phyloP scores from a whole-genome alignment of 2,113 vertebrate genomes.

The Hippocampus guttulatus region DNA sequence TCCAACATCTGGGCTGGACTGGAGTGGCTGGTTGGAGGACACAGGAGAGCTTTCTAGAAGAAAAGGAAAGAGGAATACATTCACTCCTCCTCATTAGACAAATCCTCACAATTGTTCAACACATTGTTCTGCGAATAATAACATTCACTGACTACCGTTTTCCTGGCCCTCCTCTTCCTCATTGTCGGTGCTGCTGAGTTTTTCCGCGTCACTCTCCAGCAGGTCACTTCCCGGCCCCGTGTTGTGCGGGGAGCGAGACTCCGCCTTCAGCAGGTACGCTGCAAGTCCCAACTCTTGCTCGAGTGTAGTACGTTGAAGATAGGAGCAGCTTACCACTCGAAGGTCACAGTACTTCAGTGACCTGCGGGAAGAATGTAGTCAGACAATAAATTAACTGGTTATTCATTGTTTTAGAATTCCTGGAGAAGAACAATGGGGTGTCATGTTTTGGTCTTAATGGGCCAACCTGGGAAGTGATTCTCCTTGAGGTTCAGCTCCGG shows the following conservation, averaged over 20 bases:
- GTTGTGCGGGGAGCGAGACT: constrained; percentile 65
- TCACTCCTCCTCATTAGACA: too few relatives aligned
- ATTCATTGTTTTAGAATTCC: not conserved
- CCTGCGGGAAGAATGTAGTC: constrained; percentile 60
- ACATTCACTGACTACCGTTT: not conserved
- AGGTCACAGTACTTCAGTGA: constrained; percentile 95
- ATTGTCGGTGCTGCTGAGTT: constrained; percentile 90
- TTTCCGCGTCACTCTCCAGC: constrained; percentile 89
- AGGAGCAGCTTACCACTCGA: constrained; percentile 87
- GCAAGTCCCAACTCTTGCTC: constrained; percentile 96
- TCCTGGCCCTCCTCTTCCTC: constrained; percentile 83
- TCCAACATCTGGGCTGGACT: constrained; percentile 37
- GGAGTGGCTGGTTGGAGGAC: constrained; percentile 44
- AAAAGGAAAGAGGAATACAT: constrained; percentile 14
- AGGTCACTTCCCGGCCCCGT: constrained; percentile 73
- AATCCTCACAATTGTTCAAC: not conserved
- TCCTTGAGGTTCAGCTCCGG: constrained; percentile 88
- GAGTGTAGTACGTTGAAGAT: constrained; percentile 84
- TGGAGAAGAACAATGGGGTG: not conserved
- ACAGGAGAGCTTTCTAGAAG: constrained; percentile 47
- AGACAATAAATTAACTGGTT: not conserved
- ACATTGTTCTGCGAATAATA: not conserved
- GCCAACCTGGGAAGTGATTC: constrained; percentile 87
- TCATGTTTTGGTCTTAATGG: not conserved
- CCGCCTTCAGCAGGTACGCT: constrained; percentile 83